phyloP scores from a whole-genome alignment of 2,797 vertebrate genomes.

The Tenualosa ilisha region DNA sequence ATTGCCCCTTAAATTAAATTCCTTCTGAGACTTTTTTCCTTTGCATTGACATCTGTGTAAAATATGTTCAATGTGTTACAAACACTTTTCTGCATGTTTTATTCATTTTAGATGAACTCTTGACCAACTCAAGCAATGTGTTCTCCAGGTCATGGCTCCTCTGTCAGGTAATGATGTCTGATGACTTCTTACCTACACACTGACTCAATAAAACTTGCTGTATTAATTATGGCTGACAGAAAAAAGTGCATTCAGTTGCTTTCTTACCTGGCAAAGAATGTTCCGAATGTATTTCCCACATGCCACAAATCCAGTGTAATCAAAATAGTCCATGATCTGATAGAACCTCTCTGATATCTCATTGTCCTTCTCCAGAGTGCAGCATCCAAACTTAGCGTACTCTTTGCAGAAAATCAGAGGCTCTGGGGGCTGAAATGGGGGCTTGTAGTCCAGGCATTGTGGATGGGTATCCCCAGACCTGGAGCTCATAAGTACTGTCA shows the following conservation, averaged over 20 bases:
- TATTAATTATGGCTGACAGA: not conserved
- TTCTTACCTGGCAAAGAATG: conserved; percentile 80
- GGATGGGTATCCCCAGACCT: conserved; percentile 72
- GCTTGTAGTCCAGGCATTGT: conserved; percentile 84
- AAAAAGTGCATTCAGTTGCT: not conserved
- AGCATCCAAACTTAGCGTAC: conserved; percentile 81
- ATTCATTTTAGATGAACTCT: not conserved
- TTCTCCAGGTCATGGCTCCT: not conserved
- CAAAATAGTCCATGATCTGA: conserved; percentile 76
- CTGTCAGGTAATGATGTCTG: not conserved
- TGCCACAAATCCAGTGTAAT: conserved; percentile 68
- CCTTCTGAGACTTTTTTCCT: not conserved
- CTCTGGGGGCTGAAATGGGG: conserved; percentile 74
- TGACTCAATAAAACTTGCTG: not conserved
- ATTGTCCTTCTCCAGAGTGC: conserved; percentile 70
- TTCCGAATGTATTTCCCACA: conserved; percentile 76
- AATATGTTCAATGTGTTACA: not conserved
- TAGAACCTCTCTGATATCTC: conserved; percentile 68
- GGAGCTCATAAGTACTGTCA: conserved; percentile 58
- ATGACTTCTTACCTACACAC: not conserved
- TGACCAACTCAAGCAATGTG: not conserved
- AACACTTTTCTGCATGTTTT: not conserved
- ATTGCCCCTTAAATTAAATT: too few species aligned
- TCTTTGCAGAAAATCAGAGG: conserved; percentile 76
- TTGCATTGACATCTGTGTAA: not conserved